Conservation (phyloP, 1,140 invertebrate species). For the Drosophila gunungcola region DNA sequence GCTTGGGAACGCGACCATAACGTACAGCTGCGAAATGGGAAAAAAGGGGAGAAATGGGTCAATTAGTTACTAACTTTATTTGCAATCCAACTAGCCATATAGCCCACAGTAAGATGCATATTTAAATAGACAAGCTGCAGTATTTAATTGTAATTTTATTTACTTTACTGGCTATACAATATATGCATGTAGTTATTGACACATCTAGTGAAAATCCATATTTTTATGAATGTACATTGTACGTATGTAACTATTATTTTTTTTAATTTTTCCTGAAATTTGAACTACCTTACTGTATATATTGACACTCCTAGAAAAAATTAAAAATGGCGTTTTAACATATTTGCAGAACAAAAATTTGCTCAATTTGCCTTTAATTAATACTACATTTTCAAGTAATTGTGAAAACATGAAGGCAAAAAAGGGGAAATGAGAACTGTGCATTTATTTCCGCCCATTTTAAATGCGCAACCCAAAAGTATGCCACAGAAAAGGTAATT, state of each 20-base stretch:
- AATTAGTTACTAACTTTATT: not conserved
- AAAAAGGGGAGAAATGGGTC: slow-evolving; percentile 4
- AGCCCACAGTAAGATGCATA: not conserved
- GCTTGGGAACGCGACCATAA: slow-evolving; percentile 97
- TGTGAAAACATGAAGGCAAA: not conserved
- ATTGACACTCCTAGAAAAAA: too few species aligned
- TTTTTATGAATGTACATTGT: too few species aligned
- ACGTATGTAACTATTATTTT: too few species aligned
- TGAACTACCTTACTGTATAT: too few species aligned
- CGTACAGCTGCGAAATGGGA: slow-evolving; percentile 91
- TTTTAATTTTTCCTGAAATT: too few species aligned
- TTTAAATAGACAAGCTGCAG: not conserved
- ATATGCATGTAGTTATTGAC: too few species aligned
- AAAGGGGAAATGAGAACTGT: not conserved
- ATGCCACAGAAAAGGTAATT: slow-evolving; percentile 10
- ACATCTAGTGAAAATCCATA: too few species aligned
- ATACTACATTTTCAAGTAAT: not conserved
- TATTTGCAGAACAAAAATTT: not conserved
- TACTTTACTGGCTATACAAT: not conserved
- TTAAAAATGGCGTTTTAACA: too few species aligned
- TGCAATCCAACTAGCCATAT: not conserved
- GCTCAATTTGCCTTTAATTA: not conserved
- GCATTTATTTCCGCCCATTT: not conserved
- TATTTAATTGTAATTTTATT: not conserved
- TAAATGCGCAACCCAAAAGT: slow-evolving; percentile 14